Base-by-base conservation (phyloP, 1,140 invertebrate genomes). In the Chelonus insularis region DNA sequence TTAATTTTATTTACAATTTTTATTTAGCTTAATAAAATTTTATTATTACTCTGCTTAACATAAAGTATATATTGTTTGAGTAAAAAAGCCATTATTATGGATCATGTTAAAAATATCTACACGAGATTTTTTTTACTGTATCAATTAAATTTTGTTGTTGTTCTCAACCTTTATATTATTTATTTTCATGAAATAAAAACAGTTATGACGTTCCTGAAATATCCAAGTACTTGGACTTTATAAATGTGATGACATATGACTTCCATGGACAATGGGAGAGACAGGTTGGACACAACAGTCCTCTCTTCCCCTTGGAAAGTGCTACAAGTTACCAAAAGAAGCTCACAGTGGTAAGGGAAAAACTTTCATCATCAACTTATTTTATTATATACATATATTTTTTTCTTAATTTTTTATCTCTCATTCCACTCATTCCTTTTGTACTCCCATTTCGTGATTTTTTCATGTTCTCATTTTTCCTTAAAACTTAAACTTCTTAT, bases 201-300 rank as follows among this genome's bases (percentile, higher is more conserved):
- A 87, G 86, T n/a, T 95, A 95, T 70, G 94, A 96, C 70, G 93
- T 96, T 4, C 90, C 92, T 1, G 94, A 96, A 83, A 94, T 97
- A 57, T 92, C 93, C 25, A 96, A 96, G 82, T 96, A 94, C 70
- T 80, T 96, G 66, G 94, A 97, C 80, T 95, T 93, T 71, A 93
- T 97, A 70, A 96, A 96, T 73, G 89, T 96, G 3, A 96, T 96
- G 94, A 95, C 93, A 1, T 97, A 96, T 68, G 95, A 96, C 74
- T 96, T 96, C 84, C 94, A 96, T 72, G 94, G 94, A 0, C 91
- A 94, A 72, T 96, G 93, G 94, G 93, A 96, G 74, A 84, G 92
- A 66, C 91, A 92, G 71, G 93, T 96, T 9, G 94, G 94, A 1
- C 94, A 96, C 78, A 96, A 96, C 80, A 92, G 92, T 64, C 95